Percentiles rank a stretch among this genome's conserved stretches.
Evolutionary conservation across 2,888 invertebrate genomes (phyloP).

Genomic region (Drosophila monieri): DNA sequence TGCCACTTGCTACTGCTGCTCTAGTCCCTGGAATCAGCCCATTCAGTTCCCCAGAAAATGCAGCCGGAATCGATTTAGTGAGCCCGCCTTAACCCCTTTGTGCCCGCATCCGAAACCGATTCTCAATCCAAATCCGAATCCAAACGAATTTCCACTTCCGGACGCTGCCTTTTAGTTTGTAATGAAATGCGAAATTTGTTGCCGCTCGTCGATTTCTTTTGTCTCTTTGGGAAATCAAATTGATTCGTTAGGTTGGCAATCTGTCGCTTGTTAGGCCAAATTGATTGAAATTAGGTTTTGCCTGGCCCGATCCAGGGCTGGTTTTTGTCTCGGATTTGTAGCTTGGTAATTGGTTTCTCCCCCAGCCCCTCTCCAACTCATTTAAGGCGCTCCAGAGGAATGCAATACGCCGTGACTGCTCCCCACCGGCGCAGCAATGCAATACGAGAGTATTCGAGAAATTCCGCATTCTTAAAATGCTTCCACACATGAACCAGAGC

Average conservation of each 20-base stretch:
- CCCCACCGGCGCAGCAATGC: conserved; percentile 21
- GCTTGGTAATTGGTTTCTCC: conserved; percentile 35
- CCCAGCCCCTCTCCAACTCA: conserved; percentile 30
- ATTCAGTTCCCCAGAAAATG: conserved; percentile 37
- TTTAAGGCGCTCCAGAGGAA: conserved; percentile 39
- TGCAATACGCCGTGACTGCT: conserved; percentile 14
- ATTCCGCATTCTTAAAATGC: conserved; percentile 38
- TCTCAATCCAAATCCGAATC: conserved; percentile 41
- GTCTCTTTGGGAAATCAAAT: conserved; percentile 51
- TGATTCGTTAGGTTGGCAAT: conserved; percentile 70
- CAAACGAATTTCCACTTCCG: conserved; percentile 30
- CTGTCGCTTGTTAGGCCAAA: conserved; percentile 72
- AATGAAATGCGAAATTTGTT: conserved; percentile 62
- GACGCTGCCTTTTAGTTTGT: conserved; percentile 54
- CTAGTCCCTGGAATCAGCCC: conserved; percentile 7
- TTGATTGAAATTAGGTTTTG: conserved; percentile 74
- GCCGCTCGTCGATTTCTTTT: conserved; percentile 28
- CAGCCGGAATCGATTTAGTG: conserved; percentile 58
- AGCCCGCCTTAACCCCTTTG: conserved; percentile 7
- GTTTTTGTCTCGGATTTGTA: conserved; percentile 15
- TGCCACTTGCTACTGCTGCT: conserved; percentile 64
- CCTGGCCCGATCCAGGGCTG: neutral
- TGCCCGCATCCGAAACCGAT: conserved; percentile 51
- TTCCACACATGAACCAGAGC: neutral
- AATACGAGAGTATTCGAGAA: conserved; percentile 36